Evolutionary conservation across 2,888 invertebrate species (phyloP).

Genomic region (Meganola albula): DNA sequence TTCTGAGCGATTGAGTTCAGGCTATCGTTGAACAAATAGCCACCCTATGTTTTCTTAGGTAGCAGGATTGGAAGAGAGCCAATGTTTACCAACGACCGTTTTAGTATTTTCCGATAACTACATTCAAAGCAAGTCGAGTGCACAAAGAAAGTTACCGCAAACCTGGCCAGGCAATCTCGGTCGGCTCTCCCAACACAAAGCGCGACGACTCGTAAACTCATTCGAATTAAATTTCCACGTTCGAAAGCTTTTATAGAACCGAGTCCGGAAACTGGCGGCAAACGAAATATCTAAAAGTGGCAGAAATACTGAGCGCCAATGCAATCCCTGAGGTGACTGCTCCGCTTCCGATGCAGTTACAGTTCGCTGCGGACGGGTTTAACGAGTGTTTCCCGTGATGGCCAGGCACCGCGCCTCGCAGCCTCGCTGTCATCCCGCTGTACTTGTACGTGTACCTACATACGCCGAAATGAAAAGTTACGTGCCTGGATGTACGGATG

Average conservation of each 20-base stretch:
- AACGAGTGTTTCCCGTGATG: slow-evolving; percentile 50
- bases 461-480: slow-evolving; percentile 33
- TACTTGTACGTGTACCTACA: too few relatives aligned
- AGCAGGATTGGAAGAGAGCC: slow-evolving; percentile 50
- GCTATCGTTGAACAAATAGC: slow-evolving; percentile 22
- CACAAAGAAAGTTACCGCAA: slow-evolving; percentile 52
- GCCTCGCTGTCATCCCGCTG: slow-evolving; percentile 36
- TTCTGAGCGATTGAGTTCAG: slow-evolving; percentile 21
- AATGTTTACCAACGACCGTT: slow-evolving; percentile 55
- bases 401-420: slow-evolving; percentile 42
- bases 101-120: slow-evolving; percentile 55
- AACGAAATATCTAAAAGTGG: slow-evolving; percentile 38
- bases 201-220: slow-evolving; percentile 54
- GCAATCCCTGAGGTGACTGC: slow-evolving; percentile 41
- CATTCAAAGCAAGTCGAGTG: slow-evolving; percentile 49
- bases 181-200: slow-evolving; percentile 32
- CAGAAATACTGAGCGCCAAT: slow-evolving; percentile 30
- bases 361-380: slow-evolving; percentile 39
- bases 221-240: slow-evolving; percentile 51
- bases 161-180: slow-evolving; percentile 42
- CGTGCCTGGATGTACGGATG: slow-evolving; percentile 18
- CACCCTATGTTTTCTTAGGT: slow-evolving; percentile 31
- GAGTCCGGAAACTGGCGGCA: slow-evolving; percentile 32
- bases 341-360: slow-evolving; percentile 49
- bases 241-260: slow-evolving; percentile 30